Conservation (phyloP, 2,113 vertebrate genomes). For the Neofelis nebulosa region DNA sequence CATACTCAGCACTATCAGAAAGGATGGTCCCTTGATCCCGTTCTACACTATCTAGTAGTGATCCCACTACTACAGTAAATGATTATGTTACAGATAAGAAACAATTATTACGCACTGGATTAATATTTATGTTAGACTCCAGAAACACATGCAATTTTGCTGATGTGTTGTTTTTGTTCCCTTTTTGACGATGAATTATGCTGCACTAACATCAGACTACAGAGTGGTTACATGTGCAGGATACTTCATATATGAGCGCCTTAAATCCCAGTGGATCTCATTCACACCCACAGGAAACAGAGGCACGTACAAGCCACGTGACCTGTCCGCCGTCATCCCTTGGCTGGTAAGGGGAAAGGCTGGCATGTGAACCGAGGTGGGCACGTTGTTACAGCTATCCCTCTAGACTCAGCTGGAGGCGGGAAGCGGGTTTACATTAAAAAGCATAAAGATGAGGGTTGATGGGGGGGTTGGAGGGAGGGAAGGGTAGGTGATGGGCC, state of each 20-base stretch:
- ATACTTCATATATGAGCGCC: rapidly evolving
- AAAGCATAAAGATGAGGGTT: neutral
- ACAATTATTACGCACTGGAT: rapidly evolving
- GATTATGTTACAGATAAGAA: rapidly evolving
- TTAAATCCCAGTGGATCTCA: no score
- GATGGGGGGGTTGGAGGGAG: no score
- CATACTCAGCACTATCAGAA: conserved; percentile 51
- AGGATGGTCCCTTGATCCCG: rapidly evolving
- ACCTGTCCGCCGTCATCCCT: rapidly evolving
- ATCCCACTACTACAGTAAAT: rapidly evolving
- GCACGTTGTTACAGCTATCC: rapidly evolving
- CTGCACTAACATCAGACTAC: rapidly evolving
- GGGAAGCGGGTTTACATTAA: rapidly evolving
- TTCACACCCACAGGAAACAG: neutral
- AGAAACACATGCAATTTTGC: rapidly evolving
- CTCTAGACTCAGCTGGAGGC: neutral
- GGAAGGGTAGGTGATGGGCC: no score
- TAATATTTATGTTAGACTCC: neutral
- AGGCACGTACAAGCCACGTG: rapidly evolving
- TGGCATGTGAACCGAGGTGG: no score
- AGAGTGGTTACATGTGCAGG: rapidly evolving
- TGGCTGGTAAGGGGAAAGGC: no score
- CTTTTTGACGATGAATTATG: neutral
- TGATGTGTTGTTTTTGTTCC: no score
- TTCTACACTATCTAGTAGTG: no score